A percentile compares a stretch with the other conserved stretches of the same genome.
Conservation (phyloP, 2,113 vertebrate species). For the Numida meleagris region DNA sequence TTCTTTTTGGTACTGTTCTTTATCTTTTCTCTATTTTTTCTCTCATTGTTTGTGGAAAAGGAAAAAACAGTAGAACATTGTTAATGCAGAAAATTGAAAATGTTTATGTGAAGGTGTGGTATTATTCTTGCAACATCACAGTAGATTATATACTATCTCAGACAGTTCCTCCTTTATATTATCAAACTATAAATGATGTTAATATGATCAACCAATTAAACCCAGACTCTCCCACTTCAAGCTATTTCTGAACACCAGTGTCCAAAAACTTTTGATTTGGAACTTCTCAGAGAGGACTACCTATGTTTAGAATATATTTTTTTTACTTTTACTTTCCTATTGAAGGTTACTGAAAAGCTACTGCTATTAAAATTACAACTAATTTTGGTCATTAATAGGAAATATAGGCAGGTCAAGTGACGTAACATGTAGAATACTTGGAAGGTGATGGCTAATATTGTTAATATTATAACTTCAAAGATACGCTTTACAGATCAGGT, state of each 20-base stretch:
- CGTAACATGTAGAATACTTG: neutral
- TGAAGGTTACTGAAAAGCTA: neutral
- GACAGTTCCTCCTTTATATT: neutral
- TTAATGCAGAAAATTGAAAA: neutral
- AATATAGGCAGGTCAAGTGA: neutral
- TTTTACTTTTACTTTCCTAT: neutral
- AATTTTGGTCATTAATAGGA: neutral
- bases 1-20: neutral
- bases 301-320: neutral
- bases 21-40: neutral
- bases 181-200: neutral
- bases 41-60: accelerated
- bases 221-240: neutral
- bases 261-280: neutral
- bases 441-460: neutral
- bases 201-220: neutral
- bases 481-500: neutral
- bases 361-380: neutral
- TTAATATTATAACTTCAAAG: neutral
- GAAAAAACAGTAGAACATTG: neutral
- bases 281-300: neutral
- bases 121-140: neutral
- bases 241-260: neutral
- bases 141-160: neutral
- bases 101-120: neutral